These are phyloP conservation scores for Karalla daura DNA, from an alignment of 2,797 vertebrate genomes.

Conservation along the genomic window DNA sequence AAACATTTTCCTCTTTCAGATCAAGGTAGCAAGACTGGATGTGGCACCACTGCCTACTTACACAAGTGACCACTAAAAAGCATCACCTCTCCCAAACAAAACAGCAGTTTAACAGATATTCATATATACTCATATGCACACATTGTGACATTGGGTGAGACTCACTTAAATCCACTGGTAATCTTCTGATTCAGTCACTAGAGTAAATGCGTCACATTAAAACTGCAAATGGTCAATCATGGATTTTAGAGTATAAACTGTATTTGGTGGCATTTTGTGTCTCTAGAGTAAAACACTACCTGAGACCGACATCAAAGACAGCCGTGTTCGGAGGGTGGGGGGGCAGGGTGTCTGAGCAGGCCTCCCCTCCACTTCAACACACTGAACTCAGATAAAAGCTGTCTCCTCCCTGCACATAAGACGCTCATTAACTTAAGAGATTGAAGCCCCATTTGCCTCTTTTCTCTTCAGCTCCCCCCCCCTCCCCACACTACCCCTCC, in stretches of 20 bases:
- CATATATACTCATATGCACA: too few relatives aligned
- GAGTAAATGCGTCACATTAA: neutral
- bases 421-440: constrained; percentile 69
- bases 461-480: constrained; percentile 16
- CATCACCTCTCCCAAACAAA: too few relatives aligned
- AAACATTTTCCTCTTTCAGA: too few relatives aligned
- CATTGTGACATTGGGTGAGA: too few relatives aligned
- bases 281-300: constrained; percentile 21
- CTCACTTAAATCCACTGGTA: too few relatives aligned
- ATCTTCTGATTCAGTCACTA: too few relatives aligned
- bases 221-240: neutral
- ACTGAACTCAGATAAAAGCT: constrained; percentile 72
- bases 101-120: neutral
- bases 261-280: neutral
- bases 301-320: constrained; percentile 77
- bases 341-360: constrained; percentile 50
- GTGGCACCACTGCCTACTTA: too few relatives aligned
- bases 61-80: too few relatives aligned
- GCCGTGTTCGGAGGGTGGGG: constrained; percentile 18
- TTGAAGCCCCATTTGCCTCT: constrained; percentile 46
- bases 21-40: too few relatives aligned
- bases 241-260: neutral
- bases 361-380: constrained; percentile 50
- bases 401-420: constrained; percentile 72
- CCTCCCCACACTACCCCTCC: constrained; percentile 1